A percentile compares a stretch with the other conserved stretches of the same genome.
Evolutionary conservation across 2,113 vertebrate species (phyloP).

Genomic region (Toxotes chatareus): DNA sequence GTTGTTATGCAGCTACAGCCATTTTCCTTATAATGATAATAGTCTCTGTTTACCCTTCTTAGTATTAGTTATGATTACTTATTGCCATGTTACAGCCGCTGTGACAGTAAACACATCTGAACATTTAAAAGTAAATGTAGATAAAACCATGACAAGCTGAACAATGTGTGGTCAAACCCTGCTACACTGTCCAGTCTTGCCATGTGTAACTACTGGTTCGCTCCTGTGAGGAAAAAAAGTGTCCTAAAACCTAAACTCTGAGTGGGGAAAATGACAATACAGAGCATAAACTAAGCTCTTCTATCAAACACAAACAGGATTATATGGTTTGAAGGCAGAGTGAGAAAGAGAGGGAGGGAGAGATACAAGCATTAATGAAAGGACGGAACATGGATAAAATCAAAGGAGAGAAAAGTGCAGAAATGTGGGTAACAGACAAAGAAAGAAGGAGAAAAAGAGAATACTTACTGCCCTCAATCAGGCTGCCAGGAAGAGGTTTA

Average conservation of each 20-base stretch:
- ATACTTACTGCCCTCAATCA: constrained; percentile 78
- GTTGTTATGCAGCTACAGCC: background rate
- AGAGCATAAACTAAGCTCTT: constrained; percentile 17
- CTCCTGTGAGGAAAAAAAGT: background rate
- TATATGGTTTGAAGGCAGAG: constrained; percentile 17
- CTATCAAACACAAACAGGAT: constrained; percentile 17
- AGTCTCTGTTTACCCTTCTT: background rate
- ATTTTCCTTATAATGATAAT: background rate
- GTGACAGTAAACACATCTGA: background rate
- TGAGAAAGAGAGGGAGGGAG: background rate
- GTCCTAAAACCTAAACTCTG: background rate
- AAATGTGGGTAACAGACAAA: background rate
- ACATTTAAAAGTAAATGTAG: background rate
- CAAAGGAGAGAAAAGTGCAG: background rate
- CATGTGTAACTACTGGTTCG: background rate
- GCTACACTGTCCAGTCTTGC: background rate
- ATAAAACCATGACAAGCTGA: background rate
- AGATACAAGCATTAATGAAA: background rate
- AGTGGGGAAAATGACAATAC: constrained; percentile 5
- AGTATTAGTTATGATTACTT: background rate
- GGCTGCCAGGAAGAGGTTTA: constrained; percentile 78
- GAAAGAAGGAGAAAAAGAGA: constrained; percentile 35
- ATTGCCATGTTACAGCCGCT: background rate
- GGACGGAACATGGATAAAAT: background rate
- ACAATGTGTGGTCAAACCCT: background rate